Evolutionary conservation across 2,797 vertebrate species (phyloP), one percentile per base, ranked within the genome.

Genomic region (Typhlichthys subterraneus): DNA sequence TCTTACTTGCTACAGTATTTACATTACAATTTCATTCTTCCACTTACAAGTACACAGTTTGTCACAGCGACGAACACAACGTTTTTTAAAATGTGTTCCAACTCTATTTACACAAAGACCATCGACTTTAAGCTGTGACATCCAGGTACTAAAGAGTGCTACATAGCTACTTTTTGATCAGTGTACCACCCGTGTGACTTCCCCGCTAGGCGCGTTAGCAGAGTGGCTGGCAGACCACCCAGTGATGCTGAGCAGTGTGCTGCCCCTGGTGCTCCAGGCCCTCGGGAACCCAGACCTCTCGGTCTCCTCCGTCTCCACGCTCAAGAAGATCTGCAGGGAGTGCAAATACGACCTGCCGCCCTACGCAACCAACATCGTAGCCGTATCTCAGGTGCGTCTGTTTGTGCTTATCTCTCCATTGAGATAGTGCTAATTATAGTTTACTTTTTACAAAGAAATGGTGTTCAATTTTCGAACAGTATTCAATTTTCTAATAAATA

Each of bases 181-280:
- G 50, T 45, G 5, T 69, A 38, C 77, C 53, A 62, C 31, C 52
- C 60, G 46, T 56, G 29, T 46, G 52, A 45, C 45, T 56, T 38
- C 74, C 23, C 29, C 23, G 4, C n/a, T 69, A 99, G 97, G 97
- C 66, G 97, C 97, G 23, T 81, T 99, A 69, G 97, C 97, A 0
- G 97, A 99, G 76, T 99, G 97, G 97, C 88, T 99, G 83, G 96
- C 97, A 1, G 97, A 99, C 85, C 97, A 99, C 73, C 97, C 97
- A 0, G 97, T 99, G 76, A 99, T 99, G 97, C 94, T 99, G 84
- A 98, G 96, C 90, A 99, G 94, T 0, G 97, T 99, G 53, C 86
- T 99, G 69, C 97, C 97, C 0, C 87, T 99, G 74, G 97, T 99
- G 58, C 92, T 99, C 15, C 96, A 99, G 71, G 97, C 97, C 33